Evolutionary conservation across 2,113 vertebrate genomes (phyloP), one percentile per base, ranked within the genome.

Genomic region (Melospiza melodia): DNA sequence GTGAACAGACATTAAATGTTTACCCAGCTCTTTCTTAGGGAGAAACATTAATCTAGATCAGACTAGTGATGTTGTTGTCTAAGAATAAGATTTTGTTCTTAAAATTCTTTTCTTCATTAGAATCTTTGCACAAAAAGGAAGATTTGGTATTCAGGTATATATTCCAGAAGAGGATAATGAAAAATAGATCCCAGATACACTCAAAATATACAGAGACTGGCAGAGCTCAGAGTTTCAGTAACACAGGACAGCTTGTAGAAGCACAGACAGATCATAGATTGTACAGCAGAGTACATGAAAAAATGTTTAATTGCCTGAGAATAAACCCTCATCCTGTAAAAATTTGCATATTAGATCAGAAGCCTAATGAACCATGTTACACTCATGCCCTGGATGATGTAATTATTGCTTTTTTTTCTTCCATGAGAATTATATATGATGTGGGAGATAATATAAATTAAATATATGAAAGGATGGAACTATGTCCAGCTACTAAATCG

Each of bases 311-410:
- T 58, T 94, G 73, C n/a, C 63, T 62, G 51, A 95, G 54, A 91
- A 90, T 63, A 95, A 91, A 87, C 44, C 58, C 58, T 85, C 20
- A 77, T 43, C 15, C 65, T 81, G 69, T 73, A 93, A 86, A 92
- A 78, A 66, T 89, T 78, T 92, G 67, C 82, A 94, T 76, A 79
- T 72, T 89, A 63, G 58, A 85, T 93, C 67, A 80, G 46, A 88
- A 90, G 37, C 27, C 30, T 62, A 54, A 94, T 80, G 68, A 95
- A 93, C 75, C 82, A 48, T 57, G 30, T 68, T 85, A 84, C 44
- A 84, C 57, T 90, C 23, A 23, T 77, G 74, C 61, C 77, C 43
- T 83, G 39, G 33, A 80, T 93, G 89, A 93, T 80, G 39, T 39
- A 79, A 94, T 71, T 80, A 89, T 39, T n/a, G 74, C 30, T 13